phyloP scores from a whole-genome alignment of 2,797 vertebrate species.

The Lepilemur ruficaudatus region DNA sequence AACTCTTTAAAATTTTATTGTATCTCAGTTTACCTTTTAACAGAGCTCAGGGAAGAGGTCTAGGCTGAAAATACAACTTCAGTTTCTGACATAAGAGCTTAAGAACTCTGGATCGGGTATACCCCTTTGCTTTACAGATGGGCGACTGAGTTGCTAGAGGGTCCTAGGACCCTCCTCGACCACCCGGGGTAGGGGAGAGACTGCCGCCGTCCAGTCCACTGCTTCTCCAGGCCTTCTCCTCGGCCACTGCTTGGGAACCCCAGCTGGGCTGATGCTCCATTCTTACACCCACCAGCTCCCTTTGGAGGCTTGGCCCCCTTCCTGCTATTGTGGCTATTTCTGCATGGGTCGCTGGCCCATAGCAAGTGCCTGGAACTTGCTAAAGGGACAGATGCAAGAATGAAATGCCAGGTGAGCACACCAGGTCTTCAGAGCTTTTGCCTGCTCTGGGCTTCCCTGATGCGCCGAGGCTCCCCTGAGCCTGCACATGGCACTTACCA shows the following conservation, averaged over 20 bases:
- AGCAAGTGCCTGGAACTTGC: background rate
- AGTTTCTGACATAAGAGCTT: background rate
- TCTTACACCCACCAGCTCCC: background rate
- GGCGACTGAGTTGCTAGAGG: background rate
- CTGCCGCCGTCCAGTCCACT: accelerated
- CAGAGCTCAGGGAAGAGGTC: background rate
- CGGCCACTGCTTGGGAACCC: background rate
- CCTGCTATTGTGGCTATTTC: background rate
- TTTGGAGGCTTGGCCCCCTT: background rate
- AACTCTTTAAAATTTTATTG: background rate
- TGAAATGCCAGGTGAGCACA: background rate
- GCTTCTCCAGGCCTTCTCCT: background rate
- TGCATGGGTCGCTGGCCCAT: accelerated
- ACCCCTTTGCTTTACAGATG: background rate
- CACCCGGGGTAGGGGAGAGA: too few relatives aligned
- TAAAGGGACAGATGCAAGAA: too few relatives aligned
- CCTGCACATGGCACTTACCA: background rate
- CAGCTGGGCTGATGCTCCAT: background rate
- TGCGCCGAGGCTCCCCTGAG: accelerated
- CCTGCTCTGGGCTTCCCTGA: background rate
- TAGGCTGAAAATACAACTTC: background rate
- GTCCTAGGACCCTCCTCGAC: too few relatives aligned
- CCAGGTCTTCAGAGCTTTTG: background rate
- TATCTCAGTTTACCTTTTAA: background rate
- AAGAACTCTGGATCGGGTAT: background rate